Conservation (phyloP, 2,888 invertebrate genomes). For the Barypeithes pellucidus region DNA sequence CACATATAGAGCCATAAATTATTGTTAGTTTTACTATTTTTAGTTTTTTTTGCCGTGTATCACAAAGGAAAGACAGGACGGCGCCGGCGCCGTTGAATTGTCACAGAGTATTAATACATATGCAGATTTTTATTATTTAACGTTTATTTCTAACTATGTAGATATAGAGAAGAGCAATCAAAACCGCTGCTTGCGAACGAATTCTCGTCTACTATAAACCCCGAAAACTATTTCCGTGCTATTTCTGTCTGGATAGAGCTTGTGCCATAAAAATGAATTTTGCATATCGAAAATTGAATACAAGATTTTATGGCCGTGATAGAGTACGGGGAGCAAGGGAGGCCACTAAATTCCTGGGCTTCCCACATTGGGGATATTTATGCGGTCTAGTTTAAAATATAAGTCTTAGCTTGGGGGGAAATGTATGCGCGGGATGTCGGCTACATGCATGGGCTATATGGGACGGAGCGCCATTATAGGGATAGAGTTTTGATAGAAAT, state of each 20-base stretch:
- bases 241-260: conserved; percentile 16
- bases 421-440: neutral
- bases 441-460: neutral
- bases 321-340: neutral
- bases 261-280: conserved; percentile 33
- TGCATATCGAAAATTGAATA: conserved; percentile 49
- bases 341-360: conserved; percentile 32
- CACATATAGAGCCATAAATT: too few species aligned
- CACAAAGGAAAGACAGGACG: too few species aligned
- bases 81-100: too few species aligned
- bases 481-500: neutral
- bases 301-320: conserved; percentile 39
- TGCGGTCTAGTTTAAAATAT: conserved; percentile 40
- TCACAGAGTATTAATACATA: too few species aligned
- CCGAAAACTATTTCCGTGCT: conserved; percentile 28
- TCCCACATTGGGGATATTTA: conserved; percentile 30
- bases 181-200: conserved; percentile 7
- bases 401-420: conserved; percentile 28
- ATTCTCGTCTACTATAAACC: conserved; percentile 24
- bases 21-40: too few species aligned
- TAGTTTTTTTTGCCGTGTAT: too few species aligned
- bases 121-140: too few species aligned
- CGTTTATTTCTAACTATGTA: too few species aligned
- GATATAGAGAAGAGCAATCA: too few species aligned
- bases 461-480: too few species aligned